These are phyloP conservation scores for Fukomys damarensis DNA, from an alignment of 2,113 vertebrate species.

Conservation along the genomic window DNA sequence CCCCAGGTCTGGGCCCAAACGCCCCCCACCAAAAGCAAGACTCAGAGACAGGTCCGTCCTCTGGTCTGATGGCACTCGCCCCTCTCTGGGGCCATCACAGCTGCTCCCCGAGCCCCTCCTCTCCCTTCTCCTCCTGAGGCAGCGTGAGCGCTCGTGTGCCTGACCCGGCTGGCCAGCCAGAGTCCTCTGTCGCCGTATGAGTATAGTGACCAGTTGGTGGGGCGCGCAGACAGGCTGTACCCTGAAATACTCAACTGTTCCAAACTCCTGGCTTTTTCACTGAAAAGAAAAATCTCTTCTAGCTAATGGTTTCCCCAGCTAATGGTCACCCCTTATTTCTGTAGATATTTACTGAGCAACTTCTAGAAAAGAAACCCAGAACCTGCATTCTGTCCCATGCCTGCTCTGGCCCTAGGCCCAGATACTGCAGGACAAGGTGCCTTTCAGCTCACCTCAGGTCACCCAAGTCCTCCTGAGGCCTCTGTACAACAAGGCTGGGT, in stretches of 20 bases:
- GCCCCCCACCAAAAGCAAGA: background rate
- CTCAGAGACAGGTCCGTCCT: background rate
- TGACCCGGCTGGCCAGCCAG: background rate
- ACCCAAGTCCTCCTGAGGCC: background rate
- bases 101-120: too few species aligned
- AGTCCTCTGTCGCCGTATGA: background rate
- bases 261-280: background rate
- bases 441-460: background rate
- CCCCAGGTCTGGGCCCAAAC: background rate
- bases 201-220: rapidly evolving
- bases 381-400: background rate
- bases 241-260: background rate
- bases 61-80: background rate
- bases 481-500: background rate
- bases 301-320: background rate
- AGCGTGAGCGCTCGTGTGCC: background rate
- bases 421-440: background rate
- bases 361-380: background rate
- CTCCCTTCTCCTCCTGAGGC: background rate
- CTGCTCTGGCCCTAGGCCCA: background rate
- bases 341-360: background rate
- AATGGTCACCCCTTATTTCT: background rate
- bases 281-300: background rate
- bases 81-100: background rate
- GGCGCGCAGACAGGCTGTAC: background rate